Conservation (phyloP, 2,113 vertebrate genomes). For the Laticauda colubrina region DNA sequence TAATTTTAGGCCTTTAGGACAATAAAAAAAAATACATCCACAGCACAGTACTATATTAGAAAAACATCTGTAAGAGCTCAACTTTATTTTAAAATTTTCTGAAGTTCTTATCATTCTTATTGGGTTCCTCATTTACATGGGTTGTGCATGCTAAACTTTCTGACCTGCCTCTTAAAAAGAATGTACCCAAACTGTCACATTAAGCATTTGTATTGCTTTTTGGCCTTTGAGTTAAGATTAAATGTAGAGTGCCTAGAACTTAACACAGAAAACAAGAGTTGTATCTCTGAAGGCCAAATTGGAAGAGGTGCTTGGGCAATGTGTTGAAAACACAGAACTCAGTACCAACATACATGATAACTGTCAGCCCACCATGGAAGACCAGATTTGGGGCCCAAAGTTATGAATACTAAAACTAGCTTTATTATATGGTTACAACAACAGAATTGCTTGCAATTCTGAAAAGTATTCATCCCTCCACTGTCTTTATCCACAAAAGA, state of each 20-base stretch:
- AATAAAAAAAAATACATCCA: background rate
- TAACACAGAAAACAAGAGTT: background rate
- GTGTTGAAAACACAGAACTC: background rate
- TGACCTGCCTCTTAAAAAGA: background rate
- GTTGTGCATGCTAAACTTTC: background rate
- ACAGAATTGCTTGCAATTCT: background rate
- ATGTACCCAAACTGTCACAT: background rate
- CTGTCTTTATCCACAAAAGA: background rate
- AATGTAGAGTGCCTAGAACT: background rate
- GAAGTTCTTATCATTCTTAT: background rate
- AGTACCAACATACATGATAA: background rate
- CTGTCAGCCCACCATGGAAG: background rate
- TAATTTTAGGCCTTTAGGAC: slow-evolving; percentile 2
- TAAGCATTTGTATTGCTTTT: background rate
- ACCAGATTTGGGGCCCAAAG: background rate
- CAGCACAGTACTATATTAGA: background rate
- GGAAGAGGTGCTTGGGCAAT: background rate
- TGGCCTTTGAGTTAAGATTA: background rate
- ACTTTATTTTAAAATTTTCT: background rate
- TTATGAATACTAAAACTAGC: background rate
- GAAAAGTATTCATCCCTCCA: background rate
- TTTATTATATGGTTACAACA: background rate
- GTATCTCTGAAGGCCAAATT: background rate
- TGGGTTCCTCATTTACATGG: background rate
- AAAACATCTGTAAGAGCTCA: background rate